phyloP scores from a whole-genome alignment of 30 jellyfish, hydroid and myxozoan species.

The Aurelia aurita region DNA sequence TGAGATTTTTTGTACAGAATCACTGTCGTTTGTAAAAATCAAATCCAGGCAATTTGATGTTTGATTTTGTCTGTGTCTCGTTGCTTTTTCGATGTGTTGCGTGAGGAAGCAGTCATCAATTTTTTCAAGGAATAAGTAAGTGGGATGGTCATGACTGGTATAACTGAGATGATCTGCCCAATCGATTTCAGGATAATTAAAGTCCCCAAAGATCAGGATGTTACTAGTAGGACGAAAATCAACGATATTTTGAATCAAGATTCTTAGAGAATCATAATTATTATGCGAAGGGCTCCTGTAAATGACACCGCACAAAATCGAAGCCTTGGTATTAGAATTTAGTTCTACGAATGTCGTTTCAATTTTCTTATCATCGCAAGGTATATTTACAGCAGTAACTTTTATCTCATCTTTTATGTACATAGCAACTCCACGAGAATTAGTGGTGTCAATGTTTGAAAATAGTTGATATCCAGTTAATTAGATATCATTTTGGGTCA shows the following conservation, averaged over 20 bases:
- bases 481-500: not conserved
- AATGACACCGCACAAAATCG: conserved; percentile 10
- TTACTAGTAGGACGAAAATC: not conserved
- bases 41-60: conserved; percentile 24
- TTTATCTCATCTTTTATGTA: not conserved
- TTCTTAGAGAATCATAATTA: not conserved
- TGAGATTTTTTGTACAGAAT: not conserved
- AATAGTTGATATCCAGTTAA: not conserved
- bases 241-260: not conserved
- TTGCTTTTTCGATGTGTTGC: conserved; percentile 18
- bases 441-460: not conserved
- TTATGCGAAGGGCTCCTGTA: conserved; percentile 28
- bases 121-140: not conserved
- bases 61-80: conserved; percentile 22
- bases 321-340: not conserved
- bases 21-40: conserved; percentile 10
- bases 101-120: conserved; percentile 26
- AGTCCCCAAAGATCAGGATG: conserved; percentile 5
- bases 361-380: not conserved
- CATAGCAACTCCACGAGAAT: not conserved
- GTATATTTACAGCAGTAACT: not conserved
- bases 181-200: conserved; percentile 14
- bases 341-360: not conserved
- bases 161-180: not conserved
- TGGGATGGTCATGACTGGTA: not conserved